Percentiles rank a stretch among this genome's conserved stretches.
These are phyloP conservation scores for Colletes latitarsis DNA, from an alignment of 1,140 invertebrate genomes.

Conservation along the genomic window DNA sequence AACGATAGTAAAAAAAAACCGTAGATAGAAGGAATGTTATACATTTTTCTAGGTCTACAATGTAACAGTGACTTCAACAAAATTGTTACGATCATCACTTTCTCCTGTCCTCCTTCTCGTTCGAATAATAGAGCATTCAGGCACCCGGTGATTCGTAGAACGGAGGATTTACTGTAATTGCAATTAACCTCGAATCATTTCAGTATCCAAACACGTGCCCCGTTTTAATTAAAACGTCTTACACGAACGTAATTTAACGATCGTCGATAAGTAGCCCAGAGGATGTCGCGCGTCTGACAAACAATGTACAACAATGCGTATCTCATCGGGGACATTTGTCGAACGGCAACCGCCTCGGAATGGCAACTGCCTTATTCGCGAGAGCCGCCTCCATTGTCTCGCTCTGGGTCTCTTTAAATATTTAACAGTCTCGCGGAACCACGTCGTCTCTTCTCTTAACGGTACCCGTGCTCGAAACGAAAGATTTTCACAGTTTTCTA, in stretches of 20 bases:
- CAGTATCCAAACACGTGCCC: no score
- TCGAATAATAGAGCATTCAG: no score
- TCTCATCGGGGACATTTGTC: slow-evolving; percentile 24
- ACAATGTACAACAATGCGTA: slow-evolving; percentile 38
- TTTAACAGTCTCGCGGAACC: slow-evolving; percentile 72
- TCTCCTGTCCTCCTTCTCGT: no score
- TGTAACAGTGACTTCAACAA: no score
- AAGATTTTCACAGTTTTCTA: slow-evolving; percentile 66
- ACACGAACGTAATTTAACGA: neutral
- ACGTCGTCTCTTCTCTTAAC: slow-evolving; percentile 72
- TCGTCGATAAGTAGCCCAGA: slow-evolving; percentile 3
- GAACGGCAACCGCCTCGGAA: slow-evolving; percentile 42
- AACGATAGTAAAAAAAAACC: no score
- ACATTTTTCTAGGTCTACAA: no score
- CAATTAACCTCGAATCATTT: no score
- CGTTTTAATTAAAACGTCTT: no score
- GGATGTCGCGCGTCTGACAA: neutral
- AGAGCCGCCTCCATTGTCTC: slow-evolving; percentile 72
- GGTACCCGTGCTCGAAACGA: slow-evolving; percentile 62
- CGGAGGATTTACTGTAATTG: no score
- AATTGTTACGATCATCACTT: no score
- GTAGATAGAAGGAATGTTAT: no score
- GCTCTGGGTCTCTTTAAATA: slow-evolving; percentile 77
- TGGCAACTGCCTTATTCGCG: slow-evolving; percentile 61
- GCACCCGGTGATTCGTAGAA: no score